A percentile compares a stretch with the other conserved stretches of the same genome.
Conservation (phyloP, 1,140 invertebrate species). For the Triops cancriformis region DNA sequence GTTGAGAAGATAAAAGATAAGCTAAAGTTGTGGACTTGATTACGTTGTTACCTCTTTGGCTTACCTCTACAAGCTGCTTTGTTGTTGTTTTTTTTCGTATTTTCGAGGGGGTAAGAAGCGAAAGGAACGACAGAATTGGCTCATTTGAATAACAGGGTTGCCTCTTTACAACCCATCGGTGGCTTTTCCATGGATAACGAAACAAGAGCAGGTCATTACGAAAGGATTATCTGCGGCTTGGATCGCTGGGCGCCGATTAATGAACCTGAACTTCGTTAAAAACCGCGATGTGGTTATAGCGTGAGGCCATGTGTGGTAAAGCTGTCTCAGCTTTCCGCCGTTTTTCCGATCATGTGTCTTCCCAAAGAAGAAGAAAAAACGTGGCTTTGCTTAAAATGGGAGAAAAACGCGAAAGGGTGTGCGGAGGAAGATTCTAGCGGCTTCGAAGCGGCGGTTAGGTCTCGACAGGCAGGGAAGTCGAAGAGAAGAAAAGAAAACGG, state of each 20-base stretch:
- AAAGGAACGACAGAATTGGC: background rate
- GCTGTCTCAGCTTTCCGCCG: background rate
- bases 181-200: conserved; percentile 8
- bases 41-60: background rate
- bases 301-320: background rate
- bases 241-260: conserved; percentile 3
- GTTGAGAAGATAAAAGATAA: no score
- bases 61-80: background rate
- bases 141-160: conserved; percentile 10
- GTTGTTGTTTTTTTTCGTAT: background rate
- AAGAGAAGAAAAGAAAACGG: background rate
- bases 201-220: conserved; percentile 5
- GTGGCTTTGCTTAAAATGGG: background rate
- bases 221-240: conserved; percentile 4
- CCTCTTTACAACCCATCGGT: conserved; percentile 6
- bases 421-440: background rate
- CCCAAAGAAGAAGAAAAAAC: background rate
- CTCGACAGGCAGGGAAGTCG: background rate
- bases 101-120: background rate
- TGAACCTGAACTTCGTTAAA: background rate
- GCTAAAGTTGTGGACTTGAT: background rate
- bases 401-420: background rate
- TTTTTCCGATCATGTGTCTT: background rate
- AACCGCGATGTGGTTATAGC: background rate
- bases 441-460: background rate